Conservation (phyloP, 2,113 vertebrate species). For the Microtus ochrogaster region DNA sequence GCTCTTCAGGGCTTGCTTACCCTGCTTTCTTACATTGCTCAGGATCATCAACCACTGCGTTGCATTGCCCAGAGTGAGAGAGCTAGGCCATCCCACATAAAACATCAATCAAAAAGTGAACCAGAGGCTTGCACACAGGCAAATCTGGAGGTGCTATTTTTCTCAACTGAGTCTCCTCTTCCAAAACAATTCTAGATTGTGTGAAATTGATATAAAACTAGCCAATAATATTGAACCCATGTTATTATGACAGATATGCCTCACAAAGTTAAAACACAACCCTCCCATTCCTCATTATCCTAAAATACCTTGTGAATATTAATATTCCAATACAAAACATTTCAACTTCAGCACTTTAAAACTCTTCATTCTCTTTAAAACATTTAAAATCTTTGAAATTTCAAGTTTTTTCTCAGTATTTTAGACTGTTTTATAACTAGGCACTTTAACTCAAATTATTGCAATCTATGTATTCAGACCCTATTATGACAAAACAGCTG, state of each 20-base stretch:
- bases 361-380: neutral
- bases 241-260: neutral
- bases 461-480: neutral
- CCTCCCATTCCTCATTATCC: neutral
- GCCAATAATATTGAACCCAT: neutral
- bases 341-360: neutral
- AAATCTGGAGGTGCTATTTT: neutral
- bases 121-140: neutral
- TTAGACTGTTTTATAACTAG: neutral
- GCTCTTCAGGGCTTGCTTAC: neutral
- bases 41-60: neutral
- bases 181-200: neutral
- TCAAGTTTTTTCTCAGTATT: neutral
- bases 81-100: neutral
- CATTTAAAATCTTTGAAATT: neutral
- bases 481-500: neutral
- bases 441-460: neutral
- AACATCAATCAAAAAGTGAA: neutral
- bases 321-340: neutral
- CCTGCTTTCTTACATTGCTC: neutral
- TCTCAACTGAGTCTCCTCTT: neutral
- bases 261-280: neutral
- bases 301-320: neutral
- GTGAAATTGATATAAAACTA: neutral
- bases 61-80: neutral